Base-by-base conservation (phyloP, 2,888 invertebrate species). In the Aporophyla lueneburgensis region DNA sequence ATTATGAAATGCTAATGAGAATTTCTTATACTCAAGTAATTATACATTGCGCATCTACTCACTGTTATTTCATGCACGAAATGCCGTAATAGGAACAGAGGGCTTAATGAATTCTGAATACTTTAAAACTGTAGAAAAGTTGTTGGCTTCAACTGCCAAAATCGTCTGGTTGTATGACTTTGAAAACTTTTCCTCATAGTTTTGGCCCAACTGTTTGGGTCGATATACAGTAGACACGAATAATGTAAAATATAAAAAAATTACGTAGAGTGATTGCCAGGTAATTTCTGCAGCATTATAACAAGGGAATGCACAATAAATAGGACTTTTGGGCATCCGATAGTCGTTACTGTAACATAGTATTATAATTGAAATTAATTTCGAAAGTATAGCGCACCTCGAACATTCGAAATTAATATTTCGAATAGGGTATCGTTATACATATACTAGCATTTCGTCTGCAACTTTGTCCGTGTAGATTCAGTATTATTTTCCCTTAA, bases 1-100 rank as follows among this genome's bases (percentile, higher is more conserved):
- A 65, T 70, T 80, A 80, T 73, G 71, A 68, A 80, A 84, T 76
- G 58, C 62, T 74, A 83, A 81, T 81, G 33, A 68, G 74, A 74
- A 74, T 71, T 83, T 78, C 59, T 68, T 79, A 79, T 49, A 53
- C 61, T 61, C 53, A 9, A 24, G 59, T 83, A 81, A 78, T 83
- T 81, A 71, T 54, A 61, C 68, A 73, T 76, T 84, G 84, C 80
- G 56, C 65, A 77, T 71, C 51, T 63, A 75, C 59, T 9, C 46
- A 53, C 54, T 53, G 59, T 84, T 73, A 80, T 73, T 80, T 65
- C 81, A 70, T 71, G 72, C 81, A 84, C 72, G 73, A 68, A 77
- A 71, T 68, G 65, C 65, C 51, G 70, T 77, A 80, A 71, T 63
- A 58, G 21, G 40, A 66, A 65, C 46, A 5, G 59, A 70, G 58